Conservation (phyloP, 2,113 vertebrate species). For the Tyrannus savana region DNA sequence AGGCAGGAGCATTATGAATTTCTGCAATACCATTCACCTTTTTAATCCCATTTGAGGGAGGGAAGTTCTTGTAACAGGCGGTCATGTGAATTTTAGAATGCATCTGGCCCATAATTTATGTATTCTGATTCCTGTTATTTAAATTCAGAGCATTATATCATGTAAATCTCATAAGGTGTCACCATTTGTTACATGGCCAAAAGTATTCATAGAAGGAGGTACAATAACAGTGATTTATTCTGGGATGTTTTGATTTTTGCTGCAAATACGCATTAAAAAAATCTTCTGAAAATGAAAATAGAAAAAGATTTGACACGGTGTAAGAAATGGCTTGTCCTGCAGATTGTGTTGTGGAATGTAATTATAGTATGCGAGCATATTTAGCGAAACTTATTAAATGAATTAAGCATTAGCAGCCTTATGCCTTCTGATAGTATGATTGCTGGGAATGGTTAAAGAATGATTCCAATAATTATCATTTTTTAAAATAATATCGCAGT, state of each 20-base stretch:
- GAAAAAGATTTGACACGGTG: constrained; percentile 27
- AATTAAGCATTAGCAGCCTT: constrained; percentile 41
- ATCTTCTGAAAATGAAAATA: constrained; percentile 53
- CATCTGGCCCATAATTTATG: constrained; percentile 18
- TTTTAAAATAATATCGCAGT: constrained; percentile 34
- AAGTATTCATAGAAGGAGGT: constrained; percentile 51
- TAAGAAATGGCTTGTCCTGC: constrained; percentile 29
- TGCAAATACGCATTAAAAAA: constrained; percentile 48
- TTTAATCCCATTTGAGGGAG: constrained; percentile 36
- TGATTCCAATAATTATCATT: constrained; percentile 54
- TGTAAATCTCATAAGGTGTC: constrained; percentile 40
- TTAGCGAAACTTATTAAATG: constrained; percentile 47
- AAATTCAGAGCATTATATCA: constrained; percentile 50
- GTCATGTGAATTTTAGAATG: constrained; percentile 51
- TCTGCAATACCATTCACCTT: constrained; percentile 30
- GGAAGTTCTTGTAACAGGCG: constrained; percentile 36
- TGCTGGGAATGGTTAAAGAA: constrained; percentile 43
- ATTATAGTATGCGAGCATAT: constrained; percentile 22
- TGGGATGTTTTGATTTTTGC: constrained; percentile 46
- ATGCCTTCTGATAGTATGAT: constrained; percentile 48
- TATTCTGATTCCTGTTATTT: constrained; percentile 35
- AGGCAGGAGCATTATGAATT: constrained; percentile 9
- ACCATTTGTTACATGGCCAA: constrained; percentile 48
- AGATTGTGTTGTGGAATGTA: constrained; percentile 53
- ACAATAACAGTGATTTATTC: constrained; percentile 52